Conservation (phyloP, 2,797 vertebrate species). For the Sarcophilus harrisii region DNA sequence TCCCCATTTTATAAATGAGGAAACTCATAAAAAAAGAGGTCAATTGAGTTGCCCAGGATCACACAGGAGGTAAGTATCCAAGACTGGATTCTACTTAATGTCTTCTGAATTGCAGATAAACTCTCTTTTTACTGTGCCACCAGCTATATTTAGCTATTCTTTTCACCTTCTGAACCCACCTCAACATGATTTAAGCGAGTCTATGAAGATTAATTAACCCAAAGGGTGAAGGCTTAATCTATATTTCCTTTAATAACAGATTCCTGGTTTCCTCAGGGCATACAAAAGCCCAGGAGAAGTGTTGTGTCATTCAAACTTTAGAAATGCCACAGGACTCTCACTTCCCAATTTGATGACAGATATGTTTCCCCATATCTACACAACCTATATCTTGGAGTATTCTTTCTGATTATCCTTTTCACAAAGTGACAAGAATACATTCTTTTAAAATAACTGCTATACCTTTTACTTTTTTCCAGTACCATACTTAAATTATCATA, state of each 20-base stretch:
- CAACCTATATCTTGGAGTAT: no score
- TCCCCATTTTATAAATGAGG: no score
- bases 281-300: not conserved
- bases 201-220: not conserved
- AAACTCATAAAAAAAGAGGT: no score
- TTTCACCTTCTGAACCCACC: not conserved
- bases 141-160: rapidly evolving
- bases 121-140: not conserved
- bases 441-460: not conserved
- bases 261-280: not conserved
- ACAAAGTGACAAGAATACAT: not conserved
- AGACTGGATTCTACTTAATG: not conserved
- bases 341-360: no score
- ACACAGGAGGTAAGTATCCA: not conserved
- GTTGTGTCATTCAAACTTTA: not conserved
- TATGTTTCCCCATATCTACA: no score
- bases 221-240: not conserved
- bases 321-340: not conserved
- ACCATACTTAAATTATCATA: not conserved
- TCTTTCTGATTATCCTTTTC: not conserved
- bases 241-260: not conserved
- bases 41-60: not conserved
- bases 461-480: not conserved
- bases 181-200: not conserved
- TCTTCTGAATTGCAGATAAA: not conserved